Conservation (phyloP, 2,113 vertebrate species). For the Cyphomyrus plagiostoma region DNA sequence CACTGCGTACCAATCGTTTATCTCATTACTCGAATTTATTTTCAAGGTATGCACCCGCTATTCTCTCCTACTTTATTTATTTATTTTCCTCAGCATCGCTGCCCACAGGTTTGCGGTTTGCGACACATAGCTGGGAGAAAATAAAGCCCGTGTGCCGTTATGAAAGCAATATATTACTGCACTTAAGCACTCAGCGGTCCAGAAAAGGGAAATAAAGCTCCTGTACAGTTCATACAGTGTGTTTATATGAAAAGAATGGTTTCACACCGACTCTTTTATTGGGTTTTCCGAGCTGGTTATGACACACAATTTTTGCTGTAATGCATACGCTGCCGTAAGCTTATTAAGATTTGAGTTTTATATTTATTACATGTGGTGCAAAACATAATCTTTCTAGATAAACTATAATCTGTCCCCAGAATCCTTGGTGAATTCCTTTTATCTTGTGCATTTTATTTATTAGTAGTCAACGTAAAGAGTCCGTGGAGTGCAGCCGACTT, state of each 20-base stretch:
- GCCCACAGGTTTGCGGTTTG: constrained; percentile 15
- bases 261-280: constrained; percentile 3
- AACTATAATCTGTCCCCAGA: not conserved
- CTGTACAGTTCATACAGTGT: not conserved
- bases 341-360: constrained; percentile 17
- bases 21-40: constrained; percentile 23
- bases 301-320: constrained; percentile 6
- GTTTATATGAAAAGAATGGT: constrained; percentile 23
- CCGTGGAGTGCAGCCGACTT: constrained; percentile 24
- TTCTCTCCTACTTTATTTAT: not conserved
- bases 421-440: not conserved
- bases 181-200: constrained; percentile 16
- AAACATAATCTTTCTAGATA: constrained; percentile 5
- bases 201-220: constrained; percentile 19
- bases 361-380: constrained; percentile 8
- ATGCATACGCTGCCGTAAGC: not conserved
- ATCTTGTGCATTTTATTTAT: not conserved
- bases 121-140: constrained; percentile 12
- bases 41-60: constrained; percentile 15
- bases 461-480: not conserved
- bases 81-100: constrained; percentile 1
- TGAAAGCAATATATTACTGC: constrained; percentile 27
- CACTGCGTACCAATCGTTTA: constrained; percentile 20
- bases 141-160: constrained; percentile 7
- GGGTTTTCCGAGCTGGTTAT: constrained; percentile 2